phyloP scores from a whole-genome alignment of 2,888 invertebrate species.

The Troides oblongomaculatus region DNA sequence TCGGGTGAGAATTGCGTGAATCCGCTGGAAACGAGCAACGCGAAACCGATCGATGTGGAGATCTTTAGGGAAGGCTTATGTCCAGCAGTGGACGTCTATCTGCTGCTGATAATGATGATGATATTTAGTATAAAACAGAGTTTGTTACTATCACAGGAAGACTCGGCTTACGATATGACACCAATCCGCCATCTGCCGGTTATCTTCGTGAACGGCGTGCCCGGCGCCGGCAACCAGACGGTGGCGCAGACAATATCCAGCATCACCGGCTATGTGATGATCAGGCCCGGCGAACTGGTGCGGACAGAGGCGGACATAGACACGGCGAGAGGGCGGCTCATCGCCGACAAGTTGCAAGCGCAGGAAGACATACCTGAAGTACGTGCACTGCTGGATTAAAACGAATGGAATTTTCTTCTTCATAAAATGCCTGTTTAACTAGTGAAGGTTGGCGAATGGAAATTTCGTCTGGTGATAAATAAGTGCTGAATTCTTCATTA shows the following conservation, averaged over 20 bases:
- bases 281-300: conserved; percentile 73
- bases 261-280: conserved; percentile 72
- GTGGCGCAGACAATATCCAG: conserved; percentile 70
- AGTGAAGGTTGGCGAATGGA: too few relatives aligned
- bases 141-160: conserved; percentile 37
- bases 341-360: conserved; percentile 69
- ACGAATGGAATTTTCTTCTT: too few relatives aligned
- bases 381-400: neutral
- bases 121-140: too few relatives aligned
- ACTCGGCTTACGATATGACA: conserved; percentile 66
- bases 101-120: too few relatives aligned
- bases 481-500: too few relatives aligned
- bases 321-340: conserved; percentile 69
- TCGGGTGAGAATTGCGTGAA: too few relatives aligned
- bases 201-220: conserved; percentile 75
- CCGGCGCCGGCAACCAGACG: conserved; percentile 74
- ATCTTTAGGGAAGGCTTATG: too few relatives aligned
- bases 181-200: conserved; percentile 70
- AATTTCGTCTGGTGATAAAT: too few relatives aligned
- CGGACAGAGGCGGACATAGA: conserved; percentile 69
- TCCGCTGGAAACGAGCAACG: too few relatives aligned
- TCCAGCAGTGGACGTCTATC: too few relatives aligned
- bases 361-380: conserved; percentile 72
- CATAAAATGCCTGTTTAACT: too few relatives aligned
- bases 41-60: too few relatives aligned